Evolutionary conservation across 2,888 invertebrate genomes (phyloP), one percentile per base, ranked within the genome.

Genomic region (Ptychoptera albimana): DNA sequence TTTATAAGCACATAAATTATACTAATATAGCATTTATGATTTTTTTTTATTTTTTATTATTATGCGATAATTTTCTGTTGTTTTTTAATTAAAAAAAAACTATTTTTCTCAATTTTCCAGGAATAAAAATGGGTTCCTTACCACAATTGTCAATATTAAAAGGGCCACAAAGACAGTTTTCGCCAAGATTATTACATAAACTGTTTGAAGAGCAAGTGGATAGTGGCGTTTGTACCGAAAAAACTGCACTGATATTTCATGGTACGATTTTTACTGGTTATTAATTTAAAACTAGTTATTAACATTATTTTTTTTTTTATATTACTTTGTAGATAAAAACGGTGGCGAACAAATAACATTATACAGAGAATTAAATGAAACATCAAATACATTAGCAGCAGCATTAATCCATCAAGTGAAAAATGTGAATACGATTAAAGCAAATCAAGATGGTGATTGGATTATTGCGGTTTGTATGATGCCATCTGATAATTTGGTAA

Each of bases 401-500:
- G 49, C 57, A 5, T 47, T 65, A 11, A 54, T 63, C 1, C 51
- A 57, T 13, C 60, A 61, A 46, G 51, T 47, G 10, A 13, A 60
- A 2, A 52, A 55, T 4, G 54, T 55, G 23, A 55, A 55, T 14
- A 57, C 54, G 10, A 48, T 59, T 36, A 55, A 58, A 38, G 54
- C 62, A 10, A 81, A 82, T 57, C 58, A 64, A 4, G 84, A 85
- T 58, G 77, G 78, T 0, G 81, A 85, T 58, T 78, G 64, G 53
- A 75, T 86, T 10, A 70, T 88, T 0, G 85, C 82, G 1, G 80
- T 88, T 0, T 82, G 82, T 56, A 77, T 88, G 77, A 74, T 75
- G 50, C 87, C 88, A 0, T 75, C 80, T 2, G 79, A 83, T 54
- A 72, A 67, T 34, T 58, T 82, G 45, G 72, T 87, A 8, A 68